phyloP scores from a whole-genome alignment of 1,140 invertebrate genomes.

The Pristionchus pacificus region DNA sequence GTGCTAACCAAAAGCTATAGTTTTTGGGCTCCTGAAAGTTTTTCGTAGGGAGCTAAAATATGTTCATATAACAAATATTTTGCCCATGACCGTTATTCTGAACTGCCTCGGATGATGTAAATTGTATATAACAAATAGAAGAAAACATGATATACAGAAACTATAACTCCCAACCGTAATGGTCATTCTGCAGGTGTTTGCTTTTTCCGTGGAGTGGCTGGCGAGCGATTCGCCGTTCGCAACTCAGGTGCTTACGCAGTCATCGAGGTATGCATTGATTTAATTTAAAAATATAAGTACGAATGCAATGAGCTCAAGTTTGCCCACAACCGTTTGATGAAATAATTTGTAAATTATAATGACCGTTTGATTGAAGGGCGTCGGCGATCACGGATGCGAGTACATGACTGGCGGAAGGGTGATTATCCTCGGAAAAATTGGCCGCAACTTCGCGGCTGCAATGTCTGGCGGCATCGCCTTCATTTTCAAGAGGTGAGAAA shows the following conservation, averaged over 20 bases:
- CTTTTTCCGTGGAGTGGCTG: conserved; percentile 84
- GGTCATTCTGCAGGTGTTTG: not conserved
- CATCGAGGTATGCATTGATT: conserved; percentile 62
- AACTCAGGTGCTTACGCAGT: conserved; percentile 92
- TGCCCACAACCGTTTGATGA: no score
- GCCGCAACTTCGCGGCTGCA: conserved; percentile 95
- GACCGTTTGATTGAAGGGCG: conserved; percentile 69
- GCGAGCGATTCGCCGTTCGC: conserved; percentile 93
- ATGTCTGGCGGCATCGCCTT: conserved; percentile 97
- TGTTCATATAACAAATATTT: no score
- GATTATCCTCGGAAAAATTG: conserved; percentile 86
- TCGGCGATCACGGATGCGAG: conserved; percentile 97
- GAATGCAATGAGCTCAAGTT: no score
- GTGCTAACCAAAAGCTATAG: no score
- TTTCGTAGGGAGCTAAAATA: no score
- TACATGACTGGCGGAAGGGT: conserved; percentile 89
- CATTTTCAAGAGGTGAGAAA: conserved; percentile 78
- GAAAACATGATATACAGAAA: not conserved
- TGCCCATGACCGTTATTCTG: conserved; percentile 61
- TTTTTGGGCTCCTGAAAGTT: no score
- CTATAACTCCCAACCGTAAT: not conserved
- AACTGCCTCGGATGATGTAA: no score
- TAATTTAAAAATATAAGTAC: not conserved
- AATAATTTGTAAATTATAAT: no score
- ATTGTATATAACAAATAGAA: no score